Base-by-base conservation (phyloP, 2,113 vertebrate species). In the Limanda limanda region DNA sequence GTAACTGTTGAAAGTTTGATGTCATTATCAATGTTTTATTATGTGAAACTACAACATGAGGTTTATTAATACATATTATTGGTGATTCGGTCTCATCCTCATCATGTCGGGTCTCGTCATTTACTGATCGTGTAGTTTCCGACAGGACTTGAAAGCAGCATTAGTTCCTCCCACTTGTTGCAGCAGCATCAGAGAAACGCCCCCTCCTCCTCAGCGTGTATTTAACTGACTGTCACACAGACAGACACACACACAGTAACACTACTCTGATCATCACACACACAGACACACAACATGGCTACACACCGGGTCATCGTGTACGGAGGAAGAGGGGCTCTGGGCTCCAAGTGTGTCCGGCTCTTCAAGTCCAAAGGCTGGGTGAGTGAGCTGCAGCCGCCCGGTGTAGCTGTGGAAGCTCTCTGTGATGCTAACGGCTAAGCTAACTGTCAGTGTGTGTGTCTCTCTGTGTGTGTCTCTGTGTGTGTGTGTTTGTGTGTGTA, bases 281-380 rank as follows among this genome's bases (percentile, higher is more conserved):
- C 45, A 45, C 9, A 45, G 10, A 45, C 1, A n/a, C 7, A 15
- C 14, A 51, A 47, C 62, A 94, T 94, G 78, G 93, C 95, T 5
- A 89, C 87, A 0, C 89, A 92, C 64, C 88, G 94, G 83, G 96
- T 96, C 25, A 90, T 98, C 79, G 95, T 98, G 37, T 98, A 98
- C 51, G 97, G 97, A 0, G 97, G 97, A 12, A 89, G 78, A 48
- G 97, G 97, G 1, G 97, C 97, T 0, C 92, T 98, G 89, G 97
- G 97, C 37, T 95, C 96, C 1, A 93, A 91, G 11, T 96, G 96
- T 72, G 96, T 98, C 73, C 94, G 88, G 6, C 90, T 94, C 65
- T 97, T 99, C 82, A 95, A 91, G 70, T 89, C 95, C 27, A 93
- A 92, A 83, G 90, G 94, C 91, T 99, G 97, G 97, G 97, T 98